phyloP scores from a whole-genome alignment of 2,113 vertebrate genomes.

The Micronisus gabar region DNA sequence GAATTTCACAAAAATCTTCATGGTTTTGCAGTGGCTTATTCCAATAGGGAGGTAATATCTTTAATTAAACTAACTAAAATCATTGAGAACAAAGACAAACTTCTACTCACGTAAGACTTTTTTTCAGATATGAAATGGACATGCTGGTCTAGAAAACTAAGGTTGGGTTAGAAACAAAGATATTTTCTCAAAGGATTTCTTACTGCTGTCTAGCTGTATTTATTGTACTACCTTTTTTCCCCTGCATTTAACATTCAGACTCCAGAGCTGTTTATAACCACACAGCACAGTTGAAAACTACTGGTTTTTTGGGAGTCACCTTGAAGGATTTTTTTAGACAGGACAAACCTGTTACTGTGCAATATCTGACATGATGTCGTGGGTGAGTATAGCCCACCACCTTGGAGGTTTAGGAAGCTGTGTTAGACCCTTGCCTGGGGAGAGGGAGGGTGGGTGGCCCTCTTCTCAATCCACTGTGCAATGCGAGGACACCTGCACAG shows the following conservation, averaged over 20 bases:
- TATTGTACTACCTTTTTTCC: accelerated
- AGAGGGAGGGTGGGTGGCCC: neutral
- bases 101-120: neutral
- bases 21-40: neutral
- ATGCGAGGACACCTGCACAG: neutral
- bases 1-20: neutral
- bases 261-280: neutral
- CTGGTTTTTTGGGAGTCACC: neutral
- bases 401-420: neutral
- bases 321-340: neutral
- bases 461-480: neutral
- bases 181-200: neutral
- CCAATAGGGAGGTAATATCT: neutral
- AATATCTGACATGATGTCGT: neutral
- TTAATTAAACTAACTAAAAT: neutral
- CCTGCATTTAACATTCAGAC: neutral
- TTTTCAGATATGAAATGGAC: neutral
- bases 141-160: neutral
- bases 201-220: neutral
- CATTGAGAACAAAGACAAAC: neutral
- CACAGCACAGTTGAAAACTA: neutral
- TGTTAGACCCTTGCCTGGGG: neutral
- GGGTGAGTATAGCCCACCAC: neutral
- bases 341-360: neutral
- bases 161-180: neutral